Base-by-base conservation (phyloP, 2,797 vertebrate genomes). In the Otolemur crassicaudatus region DNA sequence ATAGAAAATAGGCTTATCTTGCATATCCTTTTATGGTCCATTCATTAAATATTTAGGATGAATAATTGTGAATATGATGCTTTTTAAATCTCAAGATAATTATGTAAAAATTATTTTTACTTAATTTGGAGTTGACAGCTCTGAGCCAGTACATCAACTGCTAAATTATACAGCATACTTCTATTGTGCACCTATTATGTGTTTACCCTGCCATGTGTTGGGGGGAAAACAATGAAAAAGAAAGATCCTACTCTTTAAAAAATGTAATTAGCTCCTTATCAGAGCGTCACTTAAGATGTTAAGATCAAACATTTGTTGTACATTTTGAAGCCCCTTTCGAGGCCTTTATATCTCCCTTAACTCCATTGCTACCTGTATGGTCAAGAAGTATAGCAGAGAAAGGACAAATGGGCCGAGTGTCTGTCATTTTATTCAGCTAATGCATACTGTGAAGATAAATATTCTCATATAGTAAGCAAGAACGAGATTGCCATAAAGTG, bases 1-100 rank as follows among this genome's bases (percentile, higher is more conserved):
- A 37, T 84, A 67, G 23, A 82, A 80, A 60, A 14, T 79, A 63
- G 56, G 81, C 69, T 46, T 58, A 2, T 58, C 29, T 93, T 93
- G 34, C 75, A 63, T 90, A 49, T 58, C 7, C 12, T 79, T 84
- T 95, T 65, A 69, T 94, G n/a, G 23, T 69, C 40, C 4, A 46
- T 69, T 92, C 34, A 73, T 91, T 83, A 58, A 70, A 34, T 56
- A 20, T 61, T 95, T 27, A 89, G n/a, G 37, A 11, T 4, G 37
- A 94, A 75, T 90, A 94, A 93, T 40, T 79, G n/a, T 89, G 61
- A 77, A 65, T 67, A 23, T 43, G n/a, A 31, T 58, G 9, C 10
- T 75, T 87, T 83, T 60, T 1, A 89, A 76, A 91, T 96, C 7
- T 87, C 27, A 79, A 91, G 90, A 89, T 63, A 61, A 79, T 86